These are phyloP conservation scores for Chelonus formosanus DNA, from an alignment of 2,888 invertebrate genomes.

Conservation along the genomic window DNA sequence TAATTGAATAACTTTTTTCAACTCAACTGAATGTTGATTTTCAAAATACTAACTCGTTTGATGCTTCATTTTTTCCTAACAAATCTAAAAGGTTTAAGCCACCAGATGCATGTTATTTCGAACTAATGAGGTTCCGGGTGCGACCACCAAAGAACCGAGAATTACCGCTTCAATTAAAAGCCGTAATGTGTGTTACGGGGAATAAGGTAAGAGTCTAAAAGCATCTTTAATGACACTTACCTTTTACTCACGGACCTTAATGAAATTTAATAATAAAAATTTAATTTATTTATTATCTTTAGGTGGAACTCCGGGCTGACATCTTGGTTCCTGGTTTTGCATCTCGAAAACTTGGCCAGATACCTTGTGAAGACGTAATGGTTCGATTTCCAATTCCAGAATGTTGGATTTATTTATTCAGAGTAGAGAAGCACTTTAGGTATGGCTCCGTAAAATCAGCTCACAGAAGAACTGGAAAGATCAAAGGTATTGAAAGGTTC, in stretches of 20 bases:
- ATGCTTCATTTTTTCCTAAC: slow-evolving; percentile 37
- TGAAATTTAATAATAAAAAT: not conserved
- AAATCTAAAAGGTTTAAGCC: slow-evolving; percentile 82
- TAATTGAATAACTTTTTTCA: no score
- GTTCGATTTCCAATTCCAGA: slow-evolving; percentile 98
- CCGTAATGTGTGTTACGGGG: slow-evolving; percentile 86
- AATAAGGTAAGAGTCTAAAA: slow-evolving; percentile 71
- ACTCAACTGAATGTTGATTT: slow-evolving; percentile 12
- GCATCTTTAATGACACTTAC: no score
- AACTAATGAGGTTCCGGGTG: slow-evolving; percentile 94
- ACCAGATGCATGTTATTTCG: slow-evolving; percentile 97
- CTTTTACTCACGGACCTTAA: no score
- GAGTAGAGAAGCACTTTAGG: slow-evolving; percentile 95
- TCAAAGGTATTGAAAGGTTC: slow-evolving; percentile 91
- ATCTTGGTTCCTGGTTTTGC: slow-evolving; percentile 97
- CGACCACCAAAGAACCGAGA: slow-evolving; percentile 95
- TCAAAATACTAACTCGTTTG: slow-evolving; percentile 36
- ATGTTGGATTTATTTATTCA: slow-evolving; percentile 98
- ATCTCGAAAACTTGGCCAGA: slow-evolving; percentile 92
- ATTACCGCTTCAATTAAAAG: slow-evolving; percentile 93
- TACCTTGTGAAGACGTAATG: slow-evolving; percentile 97
- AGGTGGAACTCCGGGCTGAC: slow-evolving; percentile 95
- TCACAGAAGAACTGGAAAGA: slow-evolving; percentile 81
- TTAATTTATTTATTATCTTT: slow-evolving; percentile 37
- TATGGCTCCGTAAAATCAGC: slow-evolving; percentile 65